These are phyloP conservation scores for Cheilosia scutellata DNA, from an alignment of 2,888 invertebrate species.

Conservation along the genomic window DNA sequence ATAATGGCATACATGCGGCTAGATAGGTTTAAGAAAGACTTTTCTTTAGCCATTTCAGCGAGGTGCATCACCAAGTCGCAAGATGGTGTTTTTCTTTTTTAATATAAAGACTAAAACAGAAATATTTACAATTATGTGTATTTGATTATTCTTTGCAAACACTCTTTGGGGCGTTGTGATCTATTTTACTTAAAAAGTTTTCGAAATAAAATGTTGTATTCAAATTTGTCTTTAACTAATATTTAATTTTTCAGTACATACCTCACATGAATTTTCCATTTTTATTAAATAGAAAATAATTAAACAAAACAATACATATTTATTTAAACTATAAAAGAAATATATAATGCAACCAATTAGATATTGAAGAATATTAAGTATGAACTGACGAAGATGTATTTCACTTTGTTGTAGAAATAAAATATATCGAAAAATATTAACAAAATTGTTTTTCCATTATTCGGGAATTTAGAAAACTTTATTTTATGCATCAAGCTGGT, in stretches of 20 bases:
- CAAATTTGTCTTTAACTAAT: slow-evolving; percentile 31
- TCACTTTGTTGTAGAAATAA: slow-evolving; percentile 65
- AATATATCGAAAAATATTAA: slow-evolving; percentile 40
- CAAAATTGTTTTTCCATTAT: not conserved
- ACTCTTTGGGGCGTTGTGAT: slow-evolving; percentile 49
- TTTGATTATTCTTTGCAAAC: slow-evolving; percentile 3
- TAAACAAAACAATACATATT: slow-evolving; percentile 16
- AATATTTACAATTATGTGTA: slow-evolving; percentile 17
- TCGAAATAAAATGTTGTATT: not conserved
- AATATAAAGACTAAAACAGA: slow-evolving; percentile 23
- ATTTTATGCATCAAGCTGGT: too few species aligned
- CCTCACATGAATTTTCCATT: slow-evolving; percentile 52
- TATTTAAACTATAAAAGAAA: slow-evolving; percentile 23
- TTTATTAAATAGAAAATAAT: slow-evolving; percentile 30
- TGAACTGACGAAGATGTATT: slow-evolving; percentile 51
- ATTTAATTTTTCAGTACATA: slow-evolving; percentile 53
- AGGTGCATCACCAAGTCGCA: slow-evolving; percentile 16
- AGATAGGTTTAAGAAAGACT: slow-evolving; percentile 16
- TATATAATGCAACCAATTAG: slow-evolving; percentile 10
- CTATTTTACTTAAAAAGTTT: slow-evolving; percentile 18
- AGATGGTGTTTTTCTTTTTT: slow-evolving; percentile 3
- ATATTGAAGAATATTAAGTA: slow-evolving; percentile 8
- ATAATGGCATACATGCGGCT: slow-evolving; percentile 27
- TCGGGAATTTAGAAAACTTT: not conserved
- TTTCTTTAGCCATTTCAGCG: slow-evolving; percentile 24